Conservation (phyloP, 2,113 vertebrate genomes). For the Acrocephalus arundinaceus region DNA sequence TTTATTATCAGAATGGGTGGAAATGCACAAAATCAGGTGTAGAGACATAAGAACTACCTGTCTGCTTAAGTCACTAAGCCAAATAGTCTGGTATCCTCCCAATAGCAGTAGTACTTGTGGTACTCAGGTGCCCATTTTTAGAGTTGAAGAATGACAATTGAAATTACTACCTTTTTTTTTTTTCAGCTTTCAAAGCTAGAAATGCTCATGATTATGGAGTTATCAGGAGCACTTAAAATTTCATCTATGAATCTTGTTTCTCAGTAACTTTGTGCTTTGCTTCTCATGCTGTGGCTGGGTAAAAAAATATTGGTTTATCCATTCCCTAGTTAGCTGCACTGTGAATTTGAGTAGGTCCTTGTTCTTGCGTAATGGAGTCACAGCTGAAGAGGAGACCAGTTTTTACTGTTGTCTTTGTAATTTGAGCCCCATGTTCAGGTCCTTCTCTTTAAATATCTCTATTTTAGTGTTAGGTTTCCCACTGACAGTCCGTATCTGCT, state of each 20-base stretch:
- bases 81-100: neutral
- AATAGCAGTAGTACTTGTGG: neutral
- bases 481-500: neutral
- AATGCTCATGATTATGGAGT: neutral
- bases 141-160: neutral
- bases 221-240: neutral
- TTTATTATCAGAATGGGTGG: neutral
- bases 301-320: slow-evolving; percentile 56
- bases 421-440: neutral
- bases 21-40: neutral
- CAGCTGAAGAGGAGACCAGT: neutral
- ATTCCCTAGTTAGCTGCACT: neutral
- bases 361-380: neutral
- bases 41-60: neutral
- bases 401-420: slow-evolving; percentile 18
- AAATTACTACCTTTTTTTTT: neutral
- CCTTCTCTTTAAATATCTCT: neutral
- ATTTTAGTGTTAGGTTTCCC: neutral
- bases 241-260: neutral
- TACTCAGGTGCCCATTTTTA: neutral
- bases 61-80: neutral
- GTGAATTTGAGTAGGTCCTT: slow-evolving; percentile 24
- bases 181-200: neutral
- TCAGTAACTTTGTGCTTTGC: neutral
- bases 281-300: neutral